Evolutionary conservation across 2,113 vertebrate species (phyloP), one percentile per base, ranked within the genome.

Genomic region (Isichthys henryi): DNA sequence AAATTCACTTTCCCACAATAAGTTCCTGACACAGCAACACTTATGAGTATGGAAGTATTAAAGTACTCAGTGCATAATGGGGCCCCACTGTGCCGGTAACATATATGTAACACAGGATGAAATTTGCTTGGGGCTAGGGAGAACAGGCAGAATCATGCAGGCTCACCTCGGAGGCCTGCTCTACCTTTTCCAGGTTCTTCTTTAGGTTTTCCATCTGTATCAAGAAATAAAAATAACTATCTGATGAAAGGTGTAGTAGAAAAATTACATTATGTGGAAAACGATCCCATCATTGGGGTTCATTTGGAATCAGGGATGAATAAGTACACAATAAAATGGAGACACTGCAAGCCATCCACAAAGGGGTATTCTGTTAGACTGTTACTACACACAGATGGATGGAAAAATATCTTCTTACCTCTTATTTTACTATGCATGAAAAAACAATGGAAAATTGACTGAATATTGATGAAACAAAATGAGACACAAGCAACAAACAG

Each of bases 81-180:
- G 56, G 7, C 23, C 10, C 23, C 23, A 62, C 53, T 58, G 53
- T 8, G 23, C 66, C 0, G 0, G 27, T 52, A 49, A 70, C 66
- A 89, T 84, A 74, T 45, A 48, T 23, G 5, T 83, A 45, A 83
- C 17, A 83, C 19, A 43, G 19, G 83, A 85, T 48, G 46, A n/a
- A 48, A 31, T 15, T 52, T 5, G 27, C 17, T 31, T 50, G 1
- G 8, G 31, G 80, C 39, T 46, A 10, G 35, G 58, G 53, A 10
- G 19, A 27, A 88, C 45, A 31, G 27, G 31, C 4, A 50, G 46
- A 84, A 43, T 35, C 31, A 11, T 31, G n/a, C 85, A 45, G 31
- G n/a, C 95, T 96, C 95, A 99, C 98, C 97, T 96, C 96, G 97
- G 90, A 98, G 96, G 94, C 96, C 97, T 6, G 97, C 97, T 94